Conservation (phyloP, 64 coral and sea anemone species). For the Trachythela sp. region DNA sequence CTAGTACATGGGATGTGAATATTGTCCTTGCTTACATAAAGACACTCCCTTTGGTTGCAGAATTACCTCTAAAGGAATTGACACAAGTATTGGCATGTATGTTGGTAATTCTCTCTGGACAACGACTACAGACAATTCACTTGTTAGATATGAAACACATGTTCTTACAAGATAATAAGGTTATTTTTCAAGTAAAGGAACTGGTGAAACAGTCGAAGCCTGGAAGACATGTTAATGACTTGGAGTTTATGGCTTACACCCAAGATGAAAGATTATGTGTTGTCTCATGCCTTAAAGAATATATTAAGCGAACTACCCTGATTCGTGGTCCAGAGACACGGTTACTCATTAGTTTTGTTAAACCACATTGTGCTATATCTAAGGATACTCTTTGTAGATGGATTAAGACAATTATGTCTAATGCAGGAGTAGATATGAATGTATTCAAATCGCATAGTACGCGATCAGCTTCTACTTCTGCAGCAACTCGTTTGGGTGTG, state of each 20-base stretch:
- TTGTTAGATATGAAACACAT: background rate
- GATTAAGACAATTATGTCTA: background rate
- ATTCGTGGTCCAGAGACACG: background rate
- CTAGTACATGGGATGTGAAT: background rate
- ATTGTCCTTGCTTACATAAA: background rate
- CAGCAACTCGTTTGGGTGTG: background rate
- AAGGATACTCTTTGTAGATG: background rate
- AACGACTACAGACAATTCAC: background rate
- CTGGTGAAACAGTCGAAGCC: background rate
- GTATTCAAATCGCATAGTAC: background rate
- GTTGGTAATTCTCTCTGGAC: background rate
- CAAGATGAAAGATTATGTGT: background rate
- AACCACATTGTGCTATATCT: background rate
- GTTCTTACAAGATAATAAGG: background rate
- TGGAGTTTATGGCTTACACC: background rate
- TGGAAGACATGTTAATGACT: background rate
- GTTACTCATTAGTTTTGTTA: background rate
- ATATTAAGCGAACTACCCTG: background rate
- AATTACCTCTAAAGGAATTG: background rate
- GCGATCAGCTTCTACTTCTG: background rate
- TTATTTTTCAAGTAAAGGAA: background rate
- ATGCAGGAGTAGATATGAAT: background rate
- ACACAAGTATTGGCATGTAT: background rate
- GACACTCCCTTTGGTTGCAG: background rate
- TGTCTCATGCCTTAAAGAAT: background rate